These are phyloP conservation scores for Xanthorhoe designata DNA, from an alignment of 2,888 invertebrate genomes.

Conservation along the genomic window DNA sequence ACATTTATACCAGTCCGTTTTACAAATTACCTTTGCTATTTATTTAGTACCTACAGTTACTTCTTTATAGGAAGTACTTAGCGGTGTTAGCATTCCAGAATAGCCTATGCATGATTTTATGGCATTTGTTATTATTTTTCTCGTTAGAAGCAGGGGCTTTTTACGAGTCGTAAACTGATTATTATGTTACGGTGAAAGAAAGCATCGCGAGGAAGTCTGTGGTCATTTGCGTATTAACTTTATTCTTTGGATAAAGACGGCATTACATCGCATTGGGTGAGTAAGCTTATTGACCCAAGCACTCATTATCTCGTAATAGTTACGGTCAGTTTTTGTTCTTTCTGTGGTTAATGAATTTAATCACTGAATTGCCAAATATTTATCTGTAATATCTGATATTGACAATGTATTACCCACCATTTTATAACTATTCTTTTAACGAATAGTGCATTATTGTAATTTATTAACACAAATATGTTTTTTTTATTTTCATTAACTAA, in stretches of 20 bases:
- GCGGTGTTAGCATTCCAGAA: neutral
- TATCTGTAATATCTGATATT: neutral
- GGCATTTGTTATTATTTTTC: neutral
- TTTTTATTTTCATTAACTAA: neutral
- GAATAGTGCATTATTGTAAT: neutral
- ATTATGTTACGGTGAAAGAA: neutral
- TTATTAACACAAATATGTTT: neutral
- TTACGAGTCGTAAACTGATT: slow-evolving; percentile 1
- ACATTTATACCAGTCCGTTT: slow-evolving; percentile 15
- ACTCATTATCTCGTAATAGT: too few relatives aligned
- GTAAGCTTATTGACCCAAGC: too few relatives aligned
- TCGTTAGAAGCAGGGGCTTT: neutral
- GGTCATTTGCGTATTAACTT: neutral
- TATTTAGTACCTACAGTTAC: slow-evolving; percentile 5
- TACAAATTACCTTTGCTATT: slow-evolving; percentile 19
- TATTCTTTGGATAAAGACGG: neutral
- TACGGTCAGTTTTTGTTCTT: neutral
- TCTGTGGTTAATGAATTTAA: neutral
- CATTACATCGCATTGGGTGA: too few relatives aligned
- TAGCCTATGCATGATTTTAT: neutral
- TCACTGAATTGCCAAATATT: neutral
- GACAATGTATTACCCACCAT: neutral
- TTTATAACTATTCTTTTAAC: neutral
- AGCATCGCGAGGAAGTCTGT: neutral
- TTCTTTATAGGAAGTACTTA: neutral